Base-by-base conservation (phyloP, 2,888 invertebrate species). In the Allophyes oxyacanthae region DNA sequence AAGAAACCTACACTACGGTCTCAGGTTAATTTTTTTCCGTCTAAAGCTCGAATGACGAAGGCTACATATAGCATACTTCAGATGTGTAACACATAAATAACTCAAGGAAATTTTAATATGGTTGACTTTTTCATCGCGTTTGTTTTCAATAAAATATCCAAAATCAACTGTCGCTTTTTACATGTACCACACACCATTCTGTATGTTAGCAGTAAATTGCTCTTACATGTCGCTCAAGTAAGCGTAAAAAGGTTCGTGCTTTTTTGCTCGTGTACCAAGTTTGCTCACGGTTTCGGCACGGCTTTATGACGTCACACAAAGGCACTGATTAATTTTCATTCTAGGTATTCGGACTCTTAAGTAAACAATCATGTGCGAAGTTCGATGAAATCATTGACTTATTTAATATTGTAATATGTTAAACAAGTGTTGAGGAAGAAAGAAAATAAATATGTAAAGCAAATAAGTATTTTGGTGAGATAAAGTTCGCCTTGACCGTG, bases 181-280 rank as follows among this genome's bases (percentile, higher is more conserved):
- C 67, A 53, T 44, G 43, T 28, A 33, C 74, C 80, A 69, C 40
- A 59, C 60, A 58, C 54, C 59, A 64, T 66, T 50, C 41, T 62
- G 66, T 68, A 59, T 72, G 72, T 69, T 62, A 73, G 74, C 76
- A 78, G 79, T 85, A 86, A 88, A 89, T 87, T 86, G 86, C 81
- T 72, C 77, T 81, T 80, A 81, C 82, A 79, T 83, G 87, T 87
- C 86, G 81, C 77, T 86, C 83, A 84, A 82, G 83, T 79, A 77
- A 74, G 78, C 79, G 79, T 81, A 84, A 84, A 87, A 87, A 81
- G 78, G 72, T 63, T 56, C 57, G 44, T 74, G 63, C 45, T 69
- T 77, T 80, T 82, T 81, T 80, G 79, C 78, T 76, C 72, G 50
- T 56, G 41, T 60, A 65, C 56, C 57, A 53, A 77, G 75, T 81